Conservation (phyloP, 2,113 vertebrate species). For the Paracanthobrama guichenoti region DNA sequence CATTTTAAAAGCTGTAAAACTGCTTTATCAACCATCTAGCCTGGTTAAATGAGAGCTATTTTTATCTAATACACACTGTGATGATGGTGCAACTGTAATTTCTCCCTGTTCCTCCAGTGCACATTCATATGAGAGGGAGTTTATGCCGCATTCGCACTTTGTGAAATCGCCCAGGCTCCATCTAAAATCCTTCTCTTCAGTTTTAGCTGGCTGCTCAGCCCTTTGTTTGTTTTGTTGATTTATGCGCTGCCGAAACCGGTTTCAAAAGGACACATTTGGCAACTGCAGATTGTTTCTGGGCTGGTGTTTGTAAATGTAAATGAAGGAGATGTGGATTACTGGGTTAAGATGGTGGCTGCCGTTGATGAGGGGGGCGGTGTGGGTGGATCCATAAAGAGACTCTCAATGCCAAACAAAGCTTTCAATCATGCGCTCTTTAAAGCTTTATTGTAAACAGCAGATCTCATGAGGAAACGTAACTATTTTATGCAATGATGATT, state of each 20-base stretch:
- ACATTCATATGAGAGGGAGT: background rate
- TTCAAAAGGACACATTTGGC: conserved; percentile 35
- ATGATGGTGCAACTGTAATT: conserved; percentile 11
- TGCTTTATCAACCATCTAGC: conserved; percentile 73
- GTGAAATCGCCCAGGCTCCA: background rate
- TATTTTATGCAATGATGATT: too few species aligned
- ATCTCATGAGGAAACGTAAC: background rate
- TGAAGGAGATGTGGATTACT: conserved; percentile 33
- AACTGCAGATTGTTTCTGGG: conserved; percentile 11
- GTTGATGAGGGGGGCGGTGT: background rate
- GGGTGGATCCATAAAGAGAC: conserved; percentile 12
- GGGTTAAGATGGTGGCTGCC: conserved; percentile 36
- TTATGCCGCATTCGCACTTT: background rate
- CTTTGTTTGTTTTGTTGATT: conserved; percentile 36
- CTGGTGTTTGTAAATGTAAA: conserved; percentile 37
- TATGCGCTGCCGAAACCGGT: conserved; percentile 12
- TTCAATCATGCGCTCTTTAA: background rate
- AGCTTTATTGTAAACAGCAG: background rate
- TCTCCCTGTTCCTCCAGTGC: background rate
- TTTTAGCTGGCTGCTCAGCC: background rate
- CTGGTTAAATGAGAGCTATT: conserved; percentile 73
- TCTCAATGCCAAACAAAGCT: background rate
- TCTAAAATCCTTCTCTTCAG: background rate
- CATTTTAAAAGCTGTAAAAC: conserved; percentile 30
- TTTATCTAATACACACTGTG: conserved; percentile 63